Percentiles rank a stretch among this genome's conserved stretches.
These are phyloP conservation scores for Malurus alboscapulatus DNA, from an alignment of 2,113 vertebrate genomes.

Conservation along the genomic window DNA sequence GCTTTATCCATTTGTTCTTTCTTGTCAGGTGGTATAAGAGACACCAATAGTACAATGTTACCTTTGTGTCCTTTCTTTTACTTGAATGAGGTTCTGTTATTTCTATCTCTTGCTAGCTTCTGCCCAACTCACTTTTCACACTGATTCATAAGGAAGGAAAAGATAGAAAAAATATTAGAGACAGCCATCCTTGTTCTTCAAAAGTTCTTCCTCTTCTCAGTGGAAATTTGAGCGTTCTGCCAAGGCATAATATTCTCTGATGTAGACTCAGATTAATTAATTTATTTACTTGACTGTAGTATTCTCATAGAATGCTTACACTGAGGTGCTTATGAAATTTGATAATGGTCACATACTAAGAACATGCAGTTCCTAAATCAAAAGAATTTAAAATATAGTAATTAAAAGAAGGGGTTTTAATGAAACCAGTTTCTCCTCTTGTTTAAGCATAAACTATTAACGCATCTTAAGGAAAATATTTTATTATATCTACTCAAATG, in stretches of 20 bases:
- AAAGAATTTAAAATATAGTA: neutral
- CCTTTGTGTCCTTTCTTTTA: neutral
- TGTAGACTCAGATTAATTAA: neutral
- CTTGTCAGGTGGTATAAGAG: neutral
- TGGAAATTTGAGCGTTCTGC: neutral
- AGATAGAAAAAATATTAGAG: neutral
- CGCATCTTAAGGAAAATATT: neutral
- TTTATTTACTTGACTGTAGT: neutral
- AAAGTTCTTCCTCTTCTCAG: neutral
- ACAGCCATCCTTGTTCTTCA: neutral
- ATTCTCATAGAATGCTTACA: neutral
- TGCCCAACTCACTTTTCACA: neutral
- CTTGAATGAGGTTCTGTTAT: neutral
- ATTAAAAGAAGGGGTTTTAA: neutral
- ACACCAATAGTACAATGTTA: neutral
- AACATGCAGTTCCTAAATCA: neutral
- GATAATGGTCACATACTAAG: neutral
- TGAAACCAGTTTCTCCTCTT: neutral
- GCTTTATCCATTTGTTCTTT: neutral
- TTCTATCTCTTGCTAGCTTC: neutral
- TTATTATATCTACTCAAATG: neutral
- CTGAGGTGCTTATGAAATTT: neutral
- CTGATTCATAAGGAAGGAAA: neutral
- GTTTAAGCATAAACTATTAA: neutral
- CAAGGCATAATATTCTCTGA: neutral